Evolutionary conservation across 2,797 vertebrate genomes (phyloP), one percentile per base, ranked within the genome.

Genomic region (Neolamprologus multifasciatus): DNA sequence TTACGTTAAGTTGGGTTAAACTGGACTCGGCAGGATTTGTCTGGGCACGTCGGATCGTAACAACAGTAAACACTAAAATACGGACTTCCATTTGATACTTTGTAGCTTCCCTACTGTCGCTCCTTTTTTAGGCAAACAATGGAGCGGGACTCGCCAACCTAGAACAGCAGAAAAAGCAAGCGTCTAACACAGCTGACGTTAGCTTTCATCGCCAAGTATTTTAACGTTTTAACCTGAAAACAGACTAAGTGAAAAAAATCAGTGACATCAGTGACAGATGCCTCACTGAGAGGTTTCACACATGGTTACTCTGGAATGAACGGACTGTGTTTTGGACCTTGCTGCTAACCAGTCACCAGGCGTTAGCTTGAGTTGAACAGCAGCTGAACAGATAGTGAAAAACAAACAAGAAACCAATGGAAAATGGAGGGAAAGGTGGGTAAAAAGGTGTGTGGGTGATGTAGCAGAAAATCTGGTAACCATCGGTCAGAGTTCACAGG

Each of bases 91-190:
- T 4, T 67, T 69, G 8, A 21, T 43, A 69, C 0, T 43, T 43
- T 23, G 21, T 6, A 69, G 38, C 5, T 43, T 71, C 21, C 21
- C 21, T 40, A 2, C 36, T 40, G 62, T 40, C 3, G 12, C 36
- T 67, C n/a, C n/a, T 1, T 21, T 69, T 69, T 69, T 9, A 71
- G 5, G 38, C n/a, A 43, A 43, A 40, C 64, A 3, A 26, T 2
- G 12, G 13, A 40, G 21, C 21, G 0, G 13, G 38, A 69, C 36
- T 69, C 0, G 5, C 13, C 64, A 69, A 1, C 36, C 11, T 40
- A 13, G n/a, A 40, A 14, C 3, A 9, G 12, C 64, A 71, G 38
- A 26, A 71, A 71, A 3, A 17, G 4, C 38, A 71, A 5, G 8
- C 21, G 7, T 71, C 36, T 40, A 69, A 69, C 36, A 40, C 64